A percentile compares a stretch with the other conserved stretches of the same genome.
These are phyloP conservation scores for Albula goreensis DNA, from an alignment of 2,113 vertebrate genomes.

Conservation along the genomic window DNA sequence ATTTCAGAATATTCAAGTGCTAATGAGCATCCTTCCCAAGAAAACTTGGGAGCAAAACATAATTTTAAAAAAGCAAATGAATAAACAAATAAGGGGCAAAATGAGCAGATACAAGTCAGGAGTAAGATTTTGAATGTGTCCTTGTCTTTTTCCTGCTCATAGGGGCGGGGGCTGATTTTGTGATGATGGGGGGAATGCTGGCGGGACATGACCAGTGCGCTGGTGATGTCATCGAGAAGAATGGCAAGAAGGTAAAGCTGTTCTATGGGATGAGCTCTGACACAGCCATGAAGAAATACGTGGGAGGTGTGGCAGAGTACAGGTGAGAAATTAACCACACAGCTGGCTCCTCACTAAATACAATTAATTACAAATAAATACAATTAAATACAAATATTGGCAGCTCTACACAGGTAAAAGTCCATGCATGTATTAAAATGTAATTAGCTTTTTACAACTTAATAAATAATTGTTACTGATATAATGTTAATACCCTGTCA, in stretches of 20 bases:
- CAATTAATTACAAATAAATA: no score
- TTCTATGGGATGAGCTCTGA: constrained; percentile 99
- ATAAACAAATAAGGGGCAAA: background rate
- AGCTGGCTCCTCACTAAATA: no score
- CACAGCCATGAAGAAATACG: constrained; percentile 96
- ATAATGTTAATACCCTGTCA: no score
- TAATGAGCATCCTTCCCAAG: no score
- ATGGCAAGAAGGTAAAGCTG: constrained; percentile 91
- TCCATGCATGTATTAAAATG: no score
- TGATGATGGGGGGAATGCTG: constrained; percentile 98
- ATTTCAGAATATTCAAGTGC: no score
- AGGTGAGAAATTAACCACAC: constrained; percentile 67
- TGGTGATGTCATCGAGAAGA: constrained; percentile 88
- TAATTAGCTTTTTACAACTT: no score
- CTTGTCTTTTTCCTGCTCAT: background rate
- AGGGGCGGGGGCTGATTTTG: constrained; percentile 96
- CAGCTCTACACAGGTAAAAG: no score
- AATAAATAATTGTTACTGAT: no score
- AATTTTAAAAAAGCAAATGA: no score
- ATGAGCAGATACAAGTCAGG: background rate
- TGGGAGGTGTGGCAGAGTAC: constrained; percentile 92
- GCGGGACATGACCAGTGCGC: constrained; percentile 95
- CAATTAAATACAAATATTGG: no score
- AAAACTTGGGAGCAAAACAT: no score
- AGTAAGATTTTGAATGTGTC: background rate